Percentiles rank a stretch among this genome's conserved stretches.
phyloP scores from a whole-genome alignment of 30 jellyfish, hydroid and myxozoan species.

The Hydractinia symbiolongicarpus region DNA sequence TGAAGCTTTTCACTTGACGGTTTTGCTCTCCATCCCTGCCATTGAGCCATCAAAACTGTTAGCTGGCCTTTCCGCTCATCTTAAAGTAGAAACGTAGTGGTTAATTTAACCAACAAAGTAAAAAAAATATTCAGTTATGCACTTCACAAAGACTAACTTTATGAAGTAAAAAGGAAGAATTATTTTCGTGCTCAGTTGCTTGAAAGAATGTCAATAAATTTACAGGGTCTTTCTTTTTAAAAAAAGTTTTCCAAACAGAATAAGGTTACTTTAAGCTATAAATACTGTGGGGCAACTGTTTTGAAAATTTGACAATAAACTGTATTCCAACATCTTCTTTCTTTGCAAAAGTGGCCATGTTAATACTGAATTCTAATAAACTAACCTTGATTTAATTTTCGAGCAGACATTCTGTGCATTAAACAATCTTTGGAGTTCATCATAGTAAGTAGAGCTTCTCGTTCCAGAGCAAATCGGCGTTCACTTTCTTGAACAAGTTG shows the following conservation, averaged over 20 bases:
- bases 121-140: neutral
- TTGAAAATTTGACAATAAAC: too few species aligned
- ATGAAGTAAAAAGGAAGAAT: neutral
- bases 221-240: too few species aligned
- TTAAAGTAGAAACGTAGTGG: neutral
- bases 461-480: slow-evolving; percentile 21
- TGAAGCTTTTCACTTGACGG: slow-evolving; percentile 18
- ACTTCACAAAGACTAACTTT: neutral
- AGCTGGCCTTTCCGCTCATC: slow-evolving; percentile 80
- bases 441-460: slow-evolving; percentile 19
- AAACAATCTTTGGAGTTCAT: slow-evolving; percentile 23
- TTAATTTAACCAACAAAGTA: neutral
- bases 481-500: slow-evolving; percentile 35
- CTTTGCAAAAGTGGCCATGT: too few species aligned
- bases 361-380: neutral
- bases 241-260: too few species aligned
- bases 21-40: slow-evolving; percentile 69
- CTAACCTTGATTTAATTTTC: slow-evolving; percentile 22
- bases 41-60: slow-evolving; percentile 60
- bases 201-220: neutral
- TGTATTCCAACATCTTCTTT: too few species aligned
- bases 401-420: slow-evolving; percentile 23
- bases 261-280: too few species aligned
- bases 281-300: too few species aligned
- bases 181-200: neutral